Evolutionary conservation across 2,888 invertebrate species (phyloP).

Genomic region (Drosophila hamatofila): DNA sequence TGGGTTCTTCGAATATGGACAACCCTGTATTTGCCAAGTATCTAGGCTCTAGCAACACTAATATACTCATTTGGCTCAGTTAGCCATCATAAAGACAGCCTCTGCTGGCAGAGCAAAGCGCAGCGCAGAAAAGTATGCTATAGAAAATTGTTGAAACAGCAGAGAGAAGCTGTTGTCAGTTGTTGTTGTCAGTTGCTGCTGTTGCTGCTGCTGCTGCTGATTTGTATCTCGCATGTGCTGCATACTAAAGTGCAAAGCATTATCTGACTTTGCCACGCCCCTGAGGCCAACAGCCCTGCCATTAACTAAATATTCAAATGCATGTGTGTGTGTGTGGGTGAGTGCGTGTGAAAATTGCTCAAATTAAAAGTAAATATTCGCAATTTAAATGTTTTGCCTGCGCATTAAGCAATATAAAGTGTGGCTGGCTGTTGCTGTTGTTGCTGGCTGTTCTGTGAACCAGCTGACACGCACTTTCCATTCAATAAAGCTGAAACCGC

Average conservation of each 20-base stretch:
- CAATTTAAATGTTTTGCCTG: constrained; percentile 54
- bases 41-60: neutral
- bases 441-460: constrained; percentile 10
- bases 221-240: constrained; percentile 60
- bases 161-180: constrained; percentile 24
- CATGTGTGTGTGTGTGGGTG: neutral
- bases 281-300: neutral
- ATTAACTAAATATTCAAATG: constrained; percentile 21
- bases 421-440: constrained; percentile 17
- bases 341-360: constrained; percentile 38
- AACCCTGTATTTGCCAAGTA: no score
- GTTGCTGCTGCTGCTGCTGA: constrained; percentile 42
- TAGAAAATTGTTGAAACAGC: constrained; percentile 44
- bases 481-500: constrained; percentile 69
- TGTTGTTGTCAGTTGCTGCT: constrained; percentile 4
- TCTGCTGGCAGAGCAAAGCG: neutral
- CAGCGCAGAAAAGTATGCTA: constrained; percentile 67
- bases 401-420: constrained; percentile 66
- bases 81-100: neutral
- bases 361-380: constrained; percentile 68
- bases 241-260: constrained; percentile 46
- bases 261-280: constrained; percentile 34
- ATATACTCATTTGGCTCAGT: neutral
- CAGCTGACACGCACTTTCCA: constrained; percentile 69
- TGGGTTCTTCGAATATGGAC: no score